Evolutionary conservation across 2,797 vertebrate species (phyloP).

Genomic region (Sitta carolinensis): DNA sequence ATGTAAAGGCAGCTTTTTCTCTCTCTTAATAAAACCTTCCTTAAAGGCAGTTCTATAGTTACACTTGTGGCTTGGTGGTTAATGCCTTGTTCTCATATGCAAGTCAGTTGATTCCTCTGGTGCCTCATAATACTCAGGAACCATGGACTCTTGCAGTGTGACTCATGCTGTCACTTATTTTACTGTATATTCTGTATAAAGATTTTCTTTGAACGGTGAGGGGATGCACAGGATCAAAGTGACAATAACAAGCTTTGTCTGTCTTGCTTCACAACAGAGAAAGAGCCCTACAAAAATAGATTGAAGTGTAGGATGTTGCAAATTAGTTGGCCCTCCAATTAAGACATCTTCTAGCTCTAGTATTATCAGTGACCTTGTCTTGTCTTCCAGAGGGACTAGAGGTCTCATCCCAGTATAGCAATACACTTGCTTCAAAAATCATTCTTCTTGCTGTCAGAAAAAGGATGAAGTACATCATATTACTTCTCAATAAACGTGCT

Average conservation of each 20-base stretch:
- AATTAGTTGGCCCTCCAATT: neutral
- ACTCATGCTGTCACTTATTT: neutral
- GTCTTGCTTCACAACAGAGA: neutral
- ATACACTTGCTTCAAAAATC: neutral
- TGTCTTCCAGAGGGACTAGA: neutral
- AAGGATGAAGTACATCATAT: neutral
- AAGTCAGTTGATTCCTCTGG: constrained; percentile 54
- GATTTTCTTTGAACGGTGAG: neutral
- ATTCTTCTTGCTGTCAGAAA: neutral
- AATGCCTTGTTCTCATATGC: constrained; percentile 44
- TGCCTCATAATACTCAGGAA: constrained; percentile 17
- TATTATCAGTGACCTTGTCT: neutral
- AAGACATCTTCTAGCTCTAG: neutral
- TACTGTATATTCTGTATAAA: constrained; percentile 21
- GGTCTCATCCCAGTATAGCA: neutral
- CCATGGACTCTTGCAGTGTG: neutral
- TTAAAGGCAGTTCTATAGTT: constrained; percentile 42
- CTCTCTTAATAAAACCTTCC: constrained; percentile 25
- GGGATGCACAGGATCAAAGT: constrained; percentile 17
- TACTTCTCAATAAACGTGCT: neutral
- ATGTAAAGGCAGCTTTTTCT: constrained; percentile 31
- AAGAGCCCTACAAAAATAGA: neutral
- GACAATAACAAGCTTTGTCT: constrained; percentile 6
- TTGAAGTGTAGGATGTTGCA: neutral
- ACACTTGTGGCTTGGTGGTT: constrained; percentile 32